Evolutionary conservation across 2,888 invertebrate species (phyloP).

Genomic region (Pseudoips prasinana): DNA sequence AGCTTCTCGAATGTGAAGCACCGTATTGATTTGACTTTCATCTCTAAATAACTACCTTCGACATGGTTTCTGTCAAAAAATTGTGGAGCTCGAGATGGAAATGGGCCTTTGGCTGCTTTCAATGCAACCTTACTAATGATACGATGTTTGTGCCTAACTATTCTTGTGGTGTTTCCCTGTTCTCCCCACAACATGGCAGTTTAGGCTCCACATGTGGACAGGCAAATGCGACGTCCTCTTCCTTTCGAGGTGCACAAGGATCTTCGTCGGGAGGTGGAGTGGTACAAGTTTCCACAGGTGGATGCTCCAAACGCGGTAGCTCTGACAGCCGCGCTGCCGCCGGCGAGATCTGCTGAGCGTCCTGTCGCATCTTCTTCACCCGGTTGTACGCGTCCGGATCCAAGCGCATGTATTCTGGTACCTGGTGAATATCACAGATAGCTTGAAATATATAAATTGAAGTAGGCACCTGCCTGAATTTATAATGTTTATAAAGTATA

Average conservation of each 20-base stretch:
- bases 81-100: too few relatives aligned
- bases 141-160: too few relatives aligned
- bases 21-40: too few relatives aligned
- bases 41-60: too few relatives aligned
- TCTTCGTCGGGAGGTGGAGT: constrained; percentile 43
- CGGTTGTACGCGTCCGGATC: constrained; percentile 60
- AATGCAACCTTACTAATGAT: too few relatives aligned
- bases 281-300: constrained; percentile 45
- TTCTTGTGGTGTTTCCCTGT: constrained; percentile 4
- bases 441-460: background rate
- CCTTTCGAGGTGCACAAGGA: constrained; percentile 47
- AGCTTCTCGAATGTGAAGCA: too few relatives aligned
- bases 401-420: constrained; percentile 67
- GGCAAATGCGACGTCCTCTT: constrained; percentile 68
- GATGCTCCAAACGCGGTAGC: constrained; percentile 42
- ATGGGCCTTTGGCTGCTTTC: too few relatives aligned
- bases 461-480: too few relatives aligned
- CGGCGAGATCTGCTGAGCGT: constrained; percentile 62
- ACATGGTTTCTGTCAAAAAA: too few relatives aligned
- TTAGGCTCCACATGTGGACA: constrained; percentile 57
- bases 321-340: constrained; percentile 52
- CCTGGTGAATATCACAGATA: constrained; percentile 35
- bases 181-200: constrained; percentile 53
- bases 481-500: too few relatives aligned
- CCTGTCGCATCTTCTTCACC: constrained; percentile 58